phyloP scores from a whole-genome alignment of 2,888 invertebrate species.

The Anaspis maculata region DNA sequence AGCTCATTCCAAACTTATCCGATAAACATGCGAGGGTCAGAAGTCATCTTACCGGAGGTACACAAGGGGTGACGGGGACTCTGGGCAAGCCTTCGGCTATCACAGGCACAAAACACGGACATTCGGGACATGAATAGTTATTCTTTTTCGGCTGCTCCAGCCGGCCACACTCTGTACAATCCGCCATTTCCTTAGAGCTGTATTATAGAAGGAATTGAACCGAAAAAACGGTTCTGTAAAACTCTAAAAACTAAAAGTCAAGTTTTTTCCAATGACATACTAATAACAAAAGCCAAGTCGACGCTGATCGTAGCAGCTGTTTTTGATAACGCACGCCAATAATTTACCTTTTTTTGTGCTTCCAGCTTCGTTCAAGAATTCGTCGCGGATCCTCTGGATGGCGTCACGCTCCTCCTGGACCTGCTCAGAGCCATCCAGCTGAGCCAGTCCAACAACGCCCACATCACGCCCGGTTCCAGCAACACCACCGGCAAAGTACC shows the following conservation, averaged over 20 bases:
- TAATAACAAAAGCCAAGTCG: too few species aligned
- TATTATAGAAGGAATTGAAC: neutral
- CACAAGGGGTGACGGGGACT: constrained; percentile 27
- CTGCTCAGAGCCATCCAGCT: constrained; percentile 79
- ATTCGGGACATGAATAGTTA: constrained; percentile 7
- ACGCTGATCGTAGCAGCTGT: too few species aligned
- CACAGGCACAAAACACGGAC: constrained; percentile 25
- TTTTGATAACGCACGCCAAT: too few species aligned
- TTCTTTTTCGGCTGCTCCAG: neutral
- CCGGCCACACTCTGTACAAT: neutral
- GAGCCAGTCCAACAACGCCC: constrained; percentile 59
- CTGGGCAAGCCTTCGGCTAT: constrained; percentile 27
- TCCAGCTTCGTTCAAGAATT: constrained; percentile 89
- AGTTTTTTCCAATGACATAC: neutral
- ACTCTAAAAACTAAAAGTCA: neutral
- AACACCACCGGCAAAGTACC: constrained; percentile 47
- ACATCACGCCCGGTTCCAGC: constrained; percentile 27
- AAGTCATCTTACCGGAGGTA: constrained; percentile 14
- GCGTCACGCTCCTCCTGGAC: constrained; percentile 74
- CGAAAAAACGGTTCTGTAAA: too few species aligned
- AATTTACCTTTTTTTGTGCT: too few species aligned
- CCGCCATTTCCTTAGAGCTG: neutral
- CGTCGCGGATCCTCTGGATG: constrained; percentile 79
- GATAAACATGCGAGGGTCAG: too few species aligned
- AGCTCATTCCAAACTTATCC: too few species aligned